Percentiles rank a stretch among this genome's conserved stretches.
Conservation (phyloP, 2,113 vertebrate genomes). For the Microcebus tavaratra region DNA sequence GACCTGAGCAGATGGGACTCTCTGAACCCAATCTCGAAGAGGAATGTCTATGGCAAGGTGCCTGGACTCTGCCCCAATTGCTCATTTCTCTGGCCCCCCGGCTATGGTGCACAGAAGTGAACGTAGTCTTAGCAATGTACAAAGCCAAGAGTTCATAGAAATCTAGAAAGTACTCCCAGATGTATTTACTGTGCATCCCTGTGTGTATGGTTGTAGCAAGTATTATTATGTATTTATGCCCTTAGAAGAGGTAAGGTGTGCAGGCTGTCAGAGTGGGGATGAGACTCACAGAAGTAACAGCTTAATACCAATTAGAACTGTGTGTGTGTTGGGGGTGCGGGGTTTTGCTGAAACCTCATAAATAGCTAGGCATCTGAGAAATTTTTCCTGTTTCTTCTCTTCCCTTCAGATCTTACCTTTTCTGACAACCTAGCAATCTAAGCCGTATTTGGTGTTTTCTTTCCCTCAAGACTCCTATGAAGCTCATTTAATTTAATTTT, state of each 20-base stretch:
- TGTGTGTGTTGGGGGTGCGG: neutral
- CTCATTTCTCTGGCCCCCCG: neutral
- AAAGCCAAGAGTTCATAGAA: neutral
- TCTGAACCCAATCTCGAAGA: constrained; percentile 46
- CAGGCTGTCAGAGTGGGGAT: neutral
- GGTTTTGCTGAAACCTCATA: neutral
- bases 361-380: neutral
- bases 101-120: constrained; percentile 17
- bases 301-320: neutral
- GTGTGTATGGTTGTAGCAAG: neutral
- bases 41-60: constrained; percentile 10
- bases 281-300: neutral
- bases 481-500: neutral
- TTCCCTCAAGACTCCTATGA: neutral
- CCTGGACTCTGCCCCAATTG: constrained; percentile 62
- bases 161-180: neutral
- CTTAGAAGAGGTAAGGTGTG: neutral
- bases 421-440: neutral
- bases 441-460: neutral
- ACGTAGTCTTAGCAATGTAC: neutral
- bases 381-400: neutral
- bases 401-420: neutral
- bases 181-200: neutral
- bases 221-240: neutral
- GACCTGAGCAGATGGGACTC: constrained; percentile 70